These are phyloP conservation scores for Larimichthys crocea DNA, from an alignment of 2,113 vertebrate species.

Conservation along the genomic window DNA sequence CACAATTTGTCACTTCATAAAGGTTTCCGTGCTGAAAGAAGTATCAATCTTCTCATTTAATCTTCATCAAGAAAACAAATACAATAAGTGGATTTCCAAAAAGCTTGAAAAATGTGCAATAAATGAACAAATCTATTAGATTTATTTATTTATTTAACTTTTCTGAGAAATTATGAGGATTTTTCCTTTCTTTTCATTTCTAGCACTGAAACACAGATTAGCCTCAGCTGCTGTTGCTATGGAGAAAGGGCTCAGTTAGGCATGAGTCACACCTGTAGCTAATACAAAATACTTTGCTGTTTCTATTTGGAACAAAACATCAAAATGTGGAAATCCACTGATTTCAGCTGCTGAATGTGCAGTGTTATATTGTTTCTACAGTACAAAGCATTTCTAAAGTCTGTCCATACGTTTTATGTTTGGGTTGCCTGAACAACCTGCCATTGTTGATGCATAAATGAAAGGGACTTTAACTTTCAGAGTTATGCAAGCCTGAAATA, in stretches of 20 bases:
- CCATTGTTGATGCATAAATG: background rate
- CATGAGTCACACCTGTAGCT: background rate
- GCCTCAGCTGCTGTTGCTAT: background rate
- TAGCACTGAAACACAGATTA: background rate
- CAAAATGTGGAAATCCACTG: background rate
- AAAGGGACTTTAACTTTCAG: background rate
- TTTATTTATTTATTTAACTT: background rate
- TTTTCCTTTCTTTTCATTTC: background rate
- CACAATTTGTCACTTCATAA: background rate
- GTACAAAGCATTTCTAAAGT: background rate
- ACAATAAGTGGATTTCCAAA: background rate
- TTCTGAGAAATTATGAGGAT: background rate
- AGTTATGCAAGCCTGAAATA: constrained; percentile 29
- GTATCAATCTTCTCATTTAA: background rate
- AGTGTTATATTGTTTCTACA: background rate
- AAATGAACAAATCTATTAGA: background rate
- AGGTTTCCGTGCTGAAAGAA: background rate
- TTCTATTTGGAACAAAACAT: background rate
- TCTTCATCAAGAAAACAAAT: background rate
- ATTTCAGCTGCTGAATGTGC: background rate
- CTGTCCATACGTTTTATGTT: background rate
- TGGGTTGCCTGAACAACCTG: constrained; percentile 4
- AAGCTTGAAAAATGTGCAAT: background rate
- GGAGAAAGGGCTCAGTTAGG: background rate
- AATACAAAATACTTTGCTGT: background rate